These are phyloP conservation scores for Taenioides sp. DNA, from an alignment of 2,797 vertebrate species.

Conservation along the genomic window DNA sequence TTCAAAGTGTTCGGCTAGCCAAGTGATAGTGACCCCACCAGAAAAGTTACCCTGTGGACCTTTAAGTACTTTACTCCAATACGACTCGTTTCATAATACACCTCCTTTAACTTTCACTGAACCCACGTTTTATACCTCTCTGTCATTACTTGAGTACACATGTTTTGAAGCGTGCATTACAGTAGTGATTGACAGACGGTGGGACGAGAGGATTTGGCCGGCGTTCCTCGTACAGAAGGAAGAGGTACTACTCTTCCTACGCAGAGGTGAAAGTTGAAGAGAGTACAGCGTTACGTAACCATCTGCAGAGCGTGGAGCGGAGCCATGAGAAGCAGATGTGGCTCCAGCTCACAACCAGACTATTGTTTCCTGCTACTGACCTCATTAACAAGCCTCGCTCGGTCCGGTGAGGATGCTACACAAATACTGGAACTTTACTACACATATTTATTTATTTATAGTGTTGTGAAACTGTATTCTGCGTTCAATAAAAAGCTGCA, in stretches of 20 bases:
- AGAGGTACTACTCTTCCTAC: constrained; percentile 35
- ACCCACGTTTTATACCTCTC: constrained; percentile 26
- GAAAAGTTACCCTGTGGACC: too few species aligned
- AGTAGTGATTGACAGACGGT: constrained; percentile 19
- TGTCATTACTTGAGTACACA: constrained; percentile 21
- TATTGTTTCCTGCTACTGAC: constrained; percentile 63
- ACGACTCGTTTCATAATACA: neutral
- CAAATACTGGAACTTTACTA: neutral
- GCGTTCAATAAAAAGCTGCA: too few species aligned
- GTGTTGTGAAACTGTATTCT: too few species aligned
- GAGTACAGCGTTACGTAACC: constrained; percentile 53
- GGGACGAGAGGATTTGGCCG: constrained; percentile 47
- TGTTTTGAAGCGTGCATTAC: constrained; percentile 13
- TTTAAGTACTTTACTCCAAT: too few species aligned
- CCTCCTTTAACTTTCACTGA: constrained; percentile 22
- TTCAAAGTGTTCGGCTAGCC: too few species aligned
- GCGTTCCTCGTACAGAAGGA: constrained; percentile 41
- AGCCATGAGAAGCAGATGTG: constrained; percentile 74
- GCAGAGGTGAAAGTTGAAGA: constrained; percentile 59
- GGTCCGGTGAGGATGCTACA: constrained; percentile 5
- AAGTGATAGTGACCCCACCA: too few species aligned
- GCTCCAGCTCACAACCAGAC: constrained; percentile 55
- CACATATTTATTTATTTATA: neutral
- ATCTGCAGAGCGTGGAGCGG: constrained; percentile 32
- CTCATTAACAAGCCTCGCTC: constrained; percentile 35